Evolutionary conservation across 2,113 vertebrate genomes (phyloP).

Genomic region (Saguinus imperator): DNA sequence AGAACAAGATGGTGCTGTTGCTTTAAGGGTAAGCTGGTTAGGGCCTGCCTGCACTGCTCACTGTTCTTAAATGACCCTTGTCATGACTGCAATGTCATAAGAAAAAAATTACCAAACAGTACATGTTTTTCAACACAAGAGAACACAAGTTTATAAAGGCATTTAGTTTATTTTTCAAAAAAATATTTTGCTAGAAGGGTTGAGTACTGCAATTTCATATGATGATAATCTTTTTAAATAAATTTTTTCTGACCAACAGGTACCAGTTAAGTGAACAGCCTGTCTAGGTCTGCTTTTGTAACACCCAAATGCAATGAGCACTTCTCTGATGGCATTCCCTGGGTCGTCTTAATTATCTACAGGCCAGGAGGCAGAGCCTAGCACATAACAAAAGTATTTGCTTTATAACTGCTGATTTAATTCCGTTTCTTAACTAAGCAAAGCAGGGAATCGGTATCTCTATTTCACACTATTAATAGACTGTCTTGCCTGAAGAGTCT

Average conservation of each 20-base stretch:
- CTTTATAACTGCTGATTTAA: constrained; percentile 42
- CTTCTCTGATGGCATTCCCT: constrained; percentile 48
- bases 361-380: constrained; percentile 61
- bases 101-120: not conserved
- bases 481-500: constrained; percentile 8
- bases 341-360: constrained; percentile 14
- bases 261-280: constrained; percentile 64
- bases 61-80: not conserved
- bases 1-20: not conserved
- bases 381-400: constrained; percentile 40
- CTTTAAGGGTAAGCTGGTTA: not conserved
- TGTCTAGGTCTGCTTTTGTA: constrained; percentile 63
- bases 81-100: not conserved
- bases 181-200: constrained; percentile 77
- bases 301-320: constrained; percentile 55
- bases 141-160: constrained; percentile 78
- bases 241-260: constrained; percentile 67
- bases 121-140: constrained; percentile 39
- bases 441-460: constrained; percentile 44
- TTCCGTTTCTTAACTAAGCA: constrained; percentile 47
- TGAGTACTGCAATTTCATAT: constrained; percentile 75
- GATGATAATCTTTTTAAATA: constrained; percentile 74
- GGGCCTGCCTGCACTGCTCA: not conserved
- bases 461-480: constrained; percentile 36
- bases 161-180: constrained; percentile 83